Percentiles rank a stretch among this genome's conserved stretches.
phyloP scores from a whole-genome alignment of 2,113 vertebrate genomes.

The Elachura formosa region DNA sequence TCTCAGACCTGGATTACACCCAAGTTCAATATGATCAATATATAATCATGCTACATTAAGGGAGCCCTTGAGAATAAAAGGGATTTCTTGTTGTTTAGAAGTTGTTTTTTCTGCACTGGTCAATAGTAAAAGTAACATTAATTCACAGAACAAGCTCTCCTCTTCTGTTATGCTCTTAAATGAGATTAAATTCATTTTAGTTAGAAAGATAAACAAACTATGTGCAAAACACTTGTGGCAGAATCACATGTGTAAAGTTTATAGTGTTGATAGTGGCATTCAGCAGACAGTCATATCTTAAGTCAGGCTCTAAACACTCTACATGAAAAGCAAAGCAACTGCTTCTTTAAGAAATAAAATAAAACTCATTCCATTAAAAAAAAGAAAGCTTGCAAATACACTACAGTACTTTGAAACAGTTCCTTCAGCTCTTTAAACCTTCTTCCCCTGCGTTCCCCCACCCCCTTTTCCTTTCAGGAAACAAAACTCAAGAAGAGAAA shows the following conservation, averaged over 20 bases:
- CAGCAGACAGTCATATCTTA: neutral
- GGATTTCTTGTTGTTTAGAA: neutral
- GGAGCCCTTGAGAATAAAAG: neutral
- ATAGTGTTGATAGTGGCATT: neutral
- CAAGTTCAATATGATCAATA: neutral
- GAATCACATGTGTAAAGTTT: neutral
- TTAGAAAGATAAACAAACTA: neutral
- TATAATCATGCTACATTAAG: neutral
- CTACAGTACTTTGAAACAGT: conserved; percentile 37
- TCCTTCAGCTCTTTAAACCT: conserved; percentile 7
- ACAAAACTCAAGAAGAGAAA: conserved; percentile 56
- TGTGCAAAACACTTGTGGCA: neutral
- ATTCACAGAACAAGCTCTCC: neutral
- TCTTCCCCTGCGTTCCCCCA: neutral
- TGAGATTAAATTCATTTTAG: neutral
- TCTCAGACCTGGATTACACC: neutral
- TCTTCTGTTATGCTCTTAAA: neutral
- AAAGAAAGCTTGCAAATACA: neutral
- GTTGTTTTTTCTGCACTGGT: neutral
- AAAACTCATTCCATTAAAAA: neutral
- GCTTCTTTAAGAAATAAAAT: conserved; percentile 2
- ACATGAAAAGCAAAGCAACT: neutral
- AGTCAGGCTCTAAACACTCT: neutral
- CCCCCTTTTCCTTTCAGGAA: conserved; percentile 61
- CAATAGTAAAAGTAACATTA: neutral